Evolutionary conservation across 2,797 vertebrate species (phyloP).

Genomic region (Pangasius sanitwongsei): DNA sequence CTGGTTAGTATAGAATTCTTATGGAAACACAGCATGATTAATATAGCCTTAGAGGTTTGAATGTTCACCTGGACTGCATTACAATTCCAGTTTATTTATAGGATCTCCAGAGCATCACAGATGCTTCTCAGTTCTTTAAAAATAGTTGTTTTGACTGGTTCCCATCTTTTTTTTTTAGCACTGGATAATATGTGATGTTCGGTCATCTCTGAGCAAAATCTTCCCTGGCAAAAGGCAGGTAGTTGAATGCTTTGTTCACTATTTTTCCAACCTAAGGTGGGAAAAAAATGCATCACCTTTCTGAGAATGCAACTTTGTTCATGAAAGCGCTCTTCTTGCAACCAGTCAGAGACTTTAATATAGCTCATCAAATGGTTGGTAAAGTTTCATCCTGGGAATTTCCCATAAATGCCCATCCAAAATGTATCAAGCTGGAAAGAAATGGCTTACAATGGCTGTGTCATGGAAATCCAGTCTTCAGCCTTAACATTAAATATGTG

Average conservation of each 20-base stretch:
- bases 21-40: background rate
- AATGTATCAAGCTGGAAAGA: constrained; percentile 16
- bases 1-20: background rate
- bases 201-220: background rate
- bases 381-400: constrained; percentile 42
- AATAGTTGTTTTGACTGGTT: constrained; percentile 15
- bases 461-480: background rate
- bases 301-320: constrained; percentile 7
- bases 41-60: background rate
- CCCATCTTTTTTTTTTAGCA: background rate
- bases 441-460: background rate
- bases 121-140: constrained; percentile 14
- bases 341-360: constrained; percentile 53
- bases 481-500: background rate
- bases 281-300: constrained; percentile 30
- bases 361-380: constrained; percentile 32
- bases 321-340: constrained; percentile 60
- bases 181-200: background rate
- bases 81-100: constrained; percentile 13
- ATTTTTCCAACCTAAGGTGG: constrained; percentile 12
- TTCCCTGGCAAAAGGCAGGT: constrained; percentile 10
- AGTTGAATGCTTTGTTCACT: background rate
- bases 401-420: constrained; percentile 39
- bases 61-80: background rate
- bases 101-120: background rate